phyloP scores from a whole-genome alignment of 1,140 invertebrate genomes.

The Papilio dardanus region DNA sequence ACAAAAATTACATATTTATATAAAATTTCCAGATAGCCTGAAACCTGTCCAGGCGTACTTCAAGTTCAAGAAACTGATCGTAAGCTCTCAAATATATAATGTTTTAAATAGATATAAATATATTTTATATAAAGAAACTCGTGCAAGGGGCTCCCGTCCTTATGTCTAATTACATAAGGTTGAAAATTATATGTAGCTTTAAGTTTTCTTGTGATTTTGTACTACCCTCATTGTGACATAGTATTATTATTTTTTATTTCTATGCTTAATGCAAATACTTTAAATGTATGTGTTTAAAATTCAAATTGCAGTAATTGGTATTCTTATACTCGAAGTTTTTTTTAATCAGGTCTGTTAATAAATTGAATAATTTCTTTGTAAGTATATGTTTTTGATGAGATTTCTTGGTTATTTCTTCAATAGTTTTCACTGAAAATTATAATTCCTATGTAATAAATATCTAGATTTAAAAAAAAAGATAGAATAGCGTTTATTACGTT shows the following conservation, averaged over 20 bases:
- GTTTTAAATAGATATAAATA: slow-evolving; percentile 56
- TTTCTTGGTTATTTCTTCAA: too few species aligned
- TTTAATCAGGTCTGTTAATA: neutral
- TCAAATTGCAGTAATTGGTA: neutral
- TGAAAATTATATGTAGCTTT: slow-evolving; percentile 39
- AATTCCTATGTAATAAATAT: too few species aligned
- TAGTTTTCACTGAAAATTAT: too few species aligned
- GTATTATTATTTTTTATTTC: slow-evolving; percentile 18
- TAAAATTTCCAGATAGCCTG: neutral
- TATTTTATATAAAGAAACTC: slow-evolving; percentile 53
- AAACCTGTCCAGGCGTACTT: neutral
- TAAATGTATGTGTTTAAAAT: neutral
- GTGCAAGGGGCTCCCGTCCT: slow-evolving; percentile 58
- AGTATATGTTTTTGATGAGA: too few species aligned
- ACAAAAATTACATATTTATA: neutral
- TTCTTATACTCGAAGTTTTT: neutral
- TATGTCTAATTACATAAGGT: slow-evolving; percentile 47
- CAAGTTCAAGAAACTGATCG: slow-evolving; percentile 4
- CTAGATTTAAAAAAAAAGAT: too few species aligned
- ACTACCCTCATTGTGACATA: neutral
- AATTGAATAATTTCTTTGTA: too few species aligned
- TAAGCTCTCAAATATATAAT: slow-evolving; percentile 55
- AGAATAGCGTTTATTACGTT: neutral
- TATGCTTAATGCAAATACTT: neutral
- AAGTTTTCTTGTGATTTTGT: slow-evolving; percentile 27